Conservation (phyloP, 2,113 vertebrate species). For the Apteryx owenii region DNA sequence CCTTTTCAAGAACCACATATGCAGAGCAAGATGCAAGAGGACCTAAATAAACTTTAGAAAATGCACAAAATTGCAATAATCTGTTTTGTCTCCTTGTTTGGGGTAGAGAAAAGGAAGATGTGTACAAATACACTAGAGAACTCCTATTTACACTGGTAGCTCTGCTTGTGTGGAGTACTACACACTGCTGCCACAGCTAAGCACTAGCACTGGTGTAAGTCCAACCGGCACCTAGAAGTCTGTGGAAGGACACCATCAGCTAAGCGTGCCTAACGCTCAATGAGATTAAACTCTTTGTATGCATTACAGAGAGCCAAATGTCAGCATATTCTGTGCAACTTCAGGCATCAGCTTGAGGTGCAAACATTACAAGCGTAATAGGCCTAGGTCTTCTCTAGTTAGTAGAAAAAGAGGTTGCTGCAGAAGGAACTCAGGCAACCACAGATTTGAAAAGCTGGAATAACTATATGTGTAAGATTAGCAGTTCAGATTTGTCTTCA, state of each 20-base stretch:
- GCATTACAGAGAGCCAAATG: neutral
- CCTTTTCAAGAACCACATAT: neutral
- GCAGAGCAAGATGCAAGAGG: neutral
- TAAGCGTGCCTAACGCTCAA: accelerated
- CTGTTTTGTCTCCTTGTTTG: neutral
- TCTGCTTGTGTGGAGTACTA: neutral
- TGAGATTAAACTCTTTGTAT: neutral
- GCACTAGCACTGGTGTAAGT: neutral
- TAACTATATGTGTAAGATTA: neutral
- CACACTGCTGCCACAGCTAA: neutral
- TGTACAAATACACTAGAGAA: neutral
- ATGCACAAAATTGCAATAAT: neutral
- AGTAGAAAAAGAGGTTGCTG: neutral
- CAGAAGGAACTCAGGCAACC: neutral
- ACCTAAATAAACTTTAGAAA: neutral
- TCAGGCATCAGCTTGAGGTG: neutral
- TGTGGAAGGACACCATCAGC: neutral
- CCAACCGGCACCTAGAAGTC: neutral
- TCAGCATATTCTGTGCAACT: neutral
- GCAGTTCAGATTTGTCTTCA: neutral
- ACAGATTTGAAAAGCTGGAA: neutral
- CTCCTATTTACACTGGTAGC: neutral
- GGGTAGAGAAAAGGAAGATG: no score
- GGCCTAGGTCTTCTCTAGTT: neutral
- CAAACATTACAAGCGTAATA: neutral